Base-by-base conservation (phyloP, 2,797 vertebrate species). In the Lithobates pipiens region DNA sequence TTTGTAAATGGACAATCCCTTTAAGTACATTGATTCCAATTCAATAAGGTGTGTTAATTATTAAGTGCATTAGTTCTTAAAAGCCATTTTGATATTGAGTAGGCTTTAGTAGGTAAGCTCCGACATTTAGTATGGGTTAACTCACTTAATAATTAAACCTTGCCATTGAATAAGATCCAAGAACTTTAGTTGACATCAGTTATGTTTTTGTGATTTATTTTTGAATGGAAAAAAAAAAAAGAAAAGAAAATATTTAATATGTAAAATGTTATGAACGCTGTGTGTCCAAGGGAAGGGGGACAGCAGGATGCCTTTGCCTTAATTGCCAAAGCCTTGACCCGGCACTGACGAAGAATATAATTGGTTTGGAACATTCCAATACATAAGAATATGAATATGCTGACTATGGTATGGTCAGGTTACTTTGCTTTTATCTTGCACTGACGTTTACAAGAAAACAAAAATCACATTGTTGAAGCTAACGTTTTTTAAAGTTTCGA, bases 361-460 rank as follows among this genome's bases (percentile, higher is more conserved):
- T 93, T 92, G 88, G 90, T 93, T 92, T 93, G 90, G 93, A 96
- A 96, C 97, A 97, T 97, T 97, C 96, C 96, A 95, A 89, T 92
- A 87, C 89, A 88, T 92, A 91, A 92, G 84, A 88, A 92, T 91
- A 93, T 92, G 88, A 89, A 91, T 85, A 85, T 85, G 91, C 88
- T 94, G 92, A 93, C 90, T 93, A 90, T 61, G 50, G 16, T 16
- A 54, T 54, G 91, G 91, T 93, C 95, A 95, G 94, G 91, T 93
- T 93, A 92, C 89, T 25, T 92, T 93, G 94, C 94, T 95, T 95
- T 54, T 94, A 91, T 95, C 96, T 97, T 98, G 96, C 97, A 97
- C 96, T 97, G 96, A 95, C 94, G 90, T 95, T 95, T 93, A 92
- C 88, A 90, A 65, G 21, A 25, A 65, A 65, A 65, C 90, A 88